Evolutionary conservation across 2,797 vertebrate genomes (phyloP).

Genomic region (Leptodactylus fallax): DNA sequence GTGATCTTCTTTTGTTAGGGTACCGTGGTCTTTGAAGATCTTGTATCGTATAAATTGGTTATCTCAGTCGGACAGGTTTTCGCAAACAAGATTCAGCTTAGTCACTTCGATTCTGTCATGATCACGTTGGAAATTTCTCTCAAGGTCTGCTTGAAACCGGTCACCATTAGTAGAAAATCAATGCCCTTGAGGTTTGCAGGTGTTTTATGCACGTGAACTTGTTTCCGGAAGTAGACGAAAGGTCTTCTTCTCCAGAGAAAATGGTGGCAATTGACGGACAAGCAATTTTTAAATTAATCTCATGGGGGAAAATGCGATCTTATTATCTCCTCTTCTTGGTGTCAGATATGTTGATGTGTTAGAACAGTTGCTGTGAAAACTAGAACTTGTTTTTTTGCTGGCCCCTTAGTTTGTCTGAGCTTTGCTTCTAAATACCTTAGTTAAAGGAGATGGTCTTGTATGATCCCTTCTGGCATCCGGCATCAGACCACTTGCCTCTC

Average conservation of each 20-base stretch:
- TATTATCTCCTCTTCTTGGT: neutral
- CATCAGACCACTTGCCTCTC: neutral
- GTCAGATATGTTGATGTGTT: neutral
- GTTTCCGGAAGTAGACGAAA: conserved; percentile 12
- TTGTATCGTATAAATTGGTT: too few species aligned
- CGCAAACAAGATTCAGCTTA: neutral
- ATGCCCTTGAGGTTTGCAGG: neutral
- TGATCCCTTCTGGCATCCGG: too few species aligned
- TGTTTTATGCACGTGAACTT: conserved; percentile 15
- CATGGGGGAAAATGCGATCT: neutral
- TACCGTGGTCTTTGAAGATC: too few species aligned
- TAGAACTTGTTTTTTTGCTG: too few species aligned
- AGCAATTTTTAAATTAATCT: neutral
- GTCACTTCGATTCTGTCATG: neutral
- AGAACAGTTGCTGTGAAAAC: neutral
- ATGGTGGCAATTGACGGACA: neutral
- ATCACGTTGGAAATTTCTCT: neutral
- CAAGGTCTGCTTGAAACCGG: neutral
- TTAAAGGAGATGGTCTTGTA: too few species aligned
- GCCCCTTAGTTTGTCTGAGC: too few species aligned
- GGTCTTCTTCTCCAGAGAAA: neutral
- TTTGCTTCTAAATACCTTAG: too few species aligned
- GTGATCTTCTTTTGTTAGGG: too few species aligned
- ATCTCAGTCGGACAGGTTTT: neutral
- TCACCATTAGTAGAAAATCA: neutral